Evolutionary conservation across 2,797 vertebrate genomes (phyloP), one percentile per base, ranked within the genome.

Genomic region (Coendou prehensilis): DNA sequence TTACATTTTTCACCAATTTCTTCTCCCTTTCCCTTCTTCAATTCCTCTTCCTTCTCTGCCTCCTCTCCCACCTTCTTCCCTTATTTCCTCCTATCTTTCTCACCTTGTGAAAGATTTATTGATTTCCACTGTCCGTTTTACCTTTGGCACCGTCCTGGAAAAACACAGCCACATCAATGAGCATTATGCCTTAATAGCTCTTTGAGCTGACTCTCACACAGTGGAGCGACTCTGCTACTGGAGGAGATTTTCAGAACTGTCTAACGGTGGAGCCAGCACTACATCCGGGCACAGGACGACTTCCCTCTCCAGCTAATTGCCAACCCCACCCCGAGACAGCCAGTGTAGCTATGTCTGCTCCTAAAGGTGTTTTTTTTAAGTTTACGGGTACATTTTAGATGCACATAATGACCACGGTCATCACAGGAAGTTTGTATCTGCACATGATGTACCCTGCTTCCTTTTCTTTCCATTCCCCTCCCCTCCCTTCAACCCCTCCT

Each of bases 181-280:
- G 37, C 11, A 33, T 85, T 50, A 5, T 15, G 84, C 54, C 47
- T 73, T 54, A 37, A 15, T n/a, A 57, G 57, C 26, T 57, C 67
- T 81, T 20, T 30, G 57, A 37, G 37, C n/a, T n/a, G 80, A 92
- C 41, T 84, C 28, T 75, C 89, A 11, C 30, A 41, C 3, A 2
- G 11, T 37, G 22, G 64, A 93, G 33, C 57, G 6, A 10, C 23
- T 2, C 56, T 37, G 45, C 26, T 56, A 33, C 94, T 71, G 78
- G 41, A 37, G 88, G 92, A 83, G 26, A 54, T 57, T 95, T 63
- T 85, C 8, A 90, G 80, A 92, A 37, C 10, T 15, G 23, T 28
- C 10, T 6, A 82, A n/a, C 10, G 9, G 6, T 7, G 13, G 26
- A 20, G 50, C 50, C n/a, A 73, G 59, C 28, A 15, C 63, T 52